These are phyloP conservation scores for Alligator mississippiensis DNA, from an alignment of 2,113 vertebrate genomes.

Conservation along the genomic window DNA sequence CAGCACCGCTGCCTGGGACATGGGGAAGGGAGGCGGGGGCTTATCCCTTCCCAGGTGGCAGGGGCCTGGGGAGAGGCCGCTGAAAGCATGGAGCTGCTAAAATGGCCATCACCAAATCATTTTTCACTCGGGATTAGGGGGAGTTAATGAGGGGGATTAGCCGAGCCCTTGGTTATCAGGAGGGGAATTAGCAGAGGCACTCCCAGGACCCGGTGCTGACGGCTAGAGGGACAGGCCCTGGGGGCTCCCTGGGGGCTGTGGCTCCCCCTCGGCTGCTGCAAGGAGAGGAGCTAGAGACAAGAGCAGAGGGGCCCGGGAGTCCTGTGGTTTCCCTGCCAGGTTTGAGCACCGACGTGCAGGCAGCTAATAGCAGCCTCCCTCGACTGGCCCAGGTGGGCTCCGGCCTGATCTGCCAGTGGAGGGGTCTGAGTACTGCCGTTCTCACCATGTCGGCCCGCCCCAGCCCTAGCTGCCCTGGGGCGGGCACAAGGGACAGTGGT, in stretches of 20 bases:
- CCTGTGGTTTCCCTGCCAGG: no score
- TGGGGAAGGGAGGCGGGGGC: neutral
- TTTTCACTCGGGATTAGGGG: neutral
- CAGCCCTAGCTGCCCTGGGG: neutral
- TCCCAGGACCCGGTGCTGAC: neutral
- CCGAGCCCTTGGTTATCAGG: neutral
- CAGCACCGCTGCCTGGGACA: neutral
- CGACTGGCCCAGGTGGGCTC: neutral
- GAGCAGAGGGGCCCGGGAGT: no score
- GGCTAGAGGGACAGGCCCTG: neutral
- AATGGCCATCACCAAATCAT: neutral
- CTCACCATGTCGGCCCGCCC: no score
- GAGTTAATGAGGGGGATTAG: slow-evolving; percentile 19
- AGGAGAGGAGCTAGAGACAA: no score
- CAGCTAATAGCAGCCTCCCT: neutral
- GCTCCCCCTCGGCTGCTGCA: no score
- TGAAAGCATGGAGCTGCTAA: neutral
- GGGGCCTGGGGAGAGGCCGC: neutral
- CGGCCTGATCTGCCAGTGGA: neutral
- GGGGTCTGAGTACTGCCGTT: neutral
- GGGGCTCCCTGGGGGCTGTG: neutral
- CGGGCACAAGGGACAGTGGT: neutral
- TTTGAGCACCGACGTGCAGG: no score
- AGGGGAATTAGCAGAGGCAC: neutral
- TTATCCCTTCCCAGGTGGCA: neutral